Evolutionary conservation across 2,113 vertebrate species (phyloP).

Genomic region (Odobenus rosmarus): DNA sequence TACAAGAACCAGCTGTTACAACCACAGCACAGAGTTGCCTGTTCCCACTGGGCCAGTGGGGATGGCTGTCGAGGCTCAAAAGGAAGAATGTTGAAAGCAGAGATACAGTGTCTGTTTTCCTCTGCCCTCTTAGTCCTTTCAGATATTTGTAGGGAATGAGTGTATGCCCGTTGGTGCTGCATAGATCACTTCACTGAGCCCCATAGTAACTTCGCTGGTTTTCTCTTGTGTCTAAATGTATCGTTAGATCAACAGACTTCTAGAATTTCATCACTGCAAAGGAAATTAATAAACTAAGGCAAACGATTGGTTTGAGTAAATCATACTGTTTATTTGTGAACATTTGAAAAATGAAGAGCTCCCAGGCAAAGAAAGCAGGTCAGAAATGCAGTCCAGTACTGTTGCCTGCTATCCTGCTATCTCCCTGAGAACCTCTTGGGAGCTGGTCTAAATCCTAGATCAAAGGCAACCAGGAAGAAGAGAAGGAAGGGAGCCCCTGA

Average conservation of each 20-base stretch:
- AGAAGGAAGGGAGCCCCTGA: background rate
- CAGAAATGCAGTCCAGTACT: background rate
- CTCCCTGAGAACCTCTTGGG: background rate
- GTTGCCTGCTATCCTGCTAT: background rate
- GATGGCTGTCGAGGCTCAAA: background rate
- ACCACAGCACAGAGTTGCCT: background rate
- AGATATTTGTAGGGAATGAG: background rate
- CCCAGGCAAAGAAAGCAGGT: background rate
- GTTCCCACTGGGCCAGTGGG: background rate
- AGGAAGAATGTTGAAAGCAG: background rate
- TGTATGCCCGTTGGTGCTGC: background rate
- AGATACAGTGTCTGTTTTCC: background rate
- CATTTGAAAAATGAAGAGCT: background rate
- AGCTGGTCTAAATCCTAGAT: background rate
- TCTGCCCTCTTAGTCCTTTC: background rate
- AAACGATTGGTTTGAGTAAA: background rate
- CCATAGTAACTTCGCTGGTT: background rate
- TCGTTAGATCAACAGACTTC: background rate
- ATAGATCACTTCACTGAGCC: background rate
- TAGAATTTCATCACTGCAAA: background rate
- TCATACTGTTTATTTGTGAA: background rate
- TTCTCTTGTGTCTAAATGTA: background rate
- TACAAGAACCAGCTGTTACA: background rate
- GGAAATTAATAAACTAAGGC: background rate
- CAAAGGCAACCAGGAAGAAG: background rate